Conservation (phyloP, 2,797 vertebrate species). For the Scolopax rusticola region DNA sequence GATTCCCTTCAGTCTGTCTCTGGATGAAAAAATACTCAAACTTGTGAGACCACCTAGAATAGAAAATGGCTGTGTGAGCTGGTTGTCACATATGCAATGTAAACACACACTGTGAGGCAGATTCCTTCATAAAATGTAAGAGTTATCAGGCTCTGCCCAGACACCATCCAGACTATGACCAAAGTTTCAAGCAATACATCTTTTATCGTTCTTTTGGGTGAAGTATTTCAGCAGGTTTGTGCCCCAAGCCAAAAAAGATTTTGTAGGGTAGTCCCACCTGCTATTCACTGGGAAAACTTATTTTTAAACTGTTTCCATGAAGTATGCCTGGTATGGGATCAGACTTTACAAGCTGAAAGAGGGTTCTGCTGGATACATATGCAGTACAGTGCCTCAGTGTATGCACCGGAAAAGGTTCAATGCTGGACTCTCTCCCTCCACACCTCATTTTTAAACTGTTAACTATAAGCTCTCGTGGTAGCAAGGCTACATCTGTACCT, state of each 20-base stretch:
- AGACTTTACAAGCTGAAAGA: conserved; percentile 72
- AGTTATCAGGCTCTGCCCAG: conserved; percentile 16
- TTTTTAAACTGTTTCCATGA: conserved; percentile 72
- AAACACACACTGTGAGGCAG: not conserved
- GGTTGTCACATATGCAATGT: not conserved
- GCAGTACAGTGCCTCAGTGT: conserved; percentile 67
- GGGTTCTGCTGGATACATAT: conserved; percentile 53
- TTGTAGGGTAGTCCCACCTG: conserved; percentile 55
- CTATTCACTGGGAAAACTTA: conserved; percentile 62
- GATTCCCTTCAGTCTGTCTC: not conserved
- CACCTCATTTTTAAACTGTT: conserved; percentile 74
- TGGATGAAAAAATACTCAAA: not conserved
- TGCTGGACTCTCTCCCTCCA: conserved; percentile 62
- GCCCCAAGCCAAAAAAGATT: conserved; percentile 39
- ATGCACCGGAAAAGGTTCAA: conserved; percentile 53
- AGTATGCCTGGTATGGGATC: conserved; percentile 66
- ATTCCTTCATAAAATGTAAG: not conserved
- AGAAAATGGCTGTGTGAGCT: conserved; percentile 1
- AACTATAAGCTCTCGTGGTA: conserved; percentile 70
- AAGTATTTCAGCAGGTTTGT: conserved; percentile 48
- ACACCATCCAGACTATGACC: conserved; percentile 28
- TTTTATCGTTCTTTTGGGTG: conserved; percentile 35
- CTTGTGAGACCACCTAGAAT: conserved; percentile 42
- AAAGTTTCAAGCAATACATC: conserved; percentile 16
- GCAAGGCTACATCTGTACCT: conserved; percentile 36